Evolutionary conservation across 1,140 invertebrate species (phyloP).

Genomic region (Coelopa frigida): DNA sequence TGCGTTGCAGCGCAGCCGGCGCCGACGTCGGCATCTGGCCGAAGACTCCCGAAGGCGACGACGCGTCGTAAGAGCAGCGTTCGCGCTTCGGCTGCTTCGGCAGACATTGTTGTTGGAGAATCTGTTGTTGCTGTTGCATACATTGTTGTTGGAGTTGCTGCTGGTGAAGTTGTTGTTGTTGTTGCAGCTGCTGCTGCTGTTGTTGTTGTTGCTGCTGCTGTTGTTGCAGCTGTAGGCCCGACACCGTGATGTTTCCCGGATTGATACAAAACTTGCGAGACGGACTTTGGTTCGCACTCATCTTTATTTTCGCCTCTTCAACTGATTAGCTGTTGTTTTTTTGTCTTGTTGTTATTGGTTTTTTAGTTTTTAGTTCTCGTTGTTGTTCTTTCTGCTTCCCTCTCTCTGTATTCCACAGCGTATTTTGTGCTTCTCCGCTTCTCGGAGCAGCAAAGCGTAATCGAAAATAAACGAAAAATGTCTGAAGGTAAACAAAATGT

Average conservation of each 20-base stretch:
- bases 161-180: not conserved
- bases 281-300: not conserved
- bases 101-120: too few relatives aligned
- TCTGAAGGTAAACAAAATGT: too few relatives aligned
- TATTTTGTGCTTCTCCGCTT: too few relatives aligned
- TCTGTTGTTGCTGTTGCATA: not conserved
- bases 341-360: conserved; percentile 8
- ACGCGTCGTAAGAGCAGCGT: too few relatives aligned
- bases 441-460: too few relatives aligned
- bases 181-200: not conserved
- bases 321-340: not conserved
- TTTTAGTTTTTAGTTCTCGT: conserved; percentile 4
- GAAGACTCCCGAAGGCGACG: too few relatives aligned
- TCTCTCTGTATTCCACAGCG: too few relatives aligned
- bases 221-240: conserved; percentile 6
- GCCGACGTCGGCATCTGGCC: too few relatives aligned
- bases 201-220: conserved; percentile 14
- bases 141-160: not conserved
- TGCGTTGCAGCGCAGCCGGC: too few relatives aligned
- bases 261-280: not conserved
- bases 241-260: not conserved
- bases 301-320: conserved; percentile 7
- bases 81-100: too few relatives aligned
- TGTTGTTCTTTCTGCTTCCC: conserved; percentile 3
- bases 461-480: too few relatives aligned